Evolutionary conservation across 2,888 invertebrate genomes (phyloP).

Genomic region (Ormyrus nitidulus): DNA sequence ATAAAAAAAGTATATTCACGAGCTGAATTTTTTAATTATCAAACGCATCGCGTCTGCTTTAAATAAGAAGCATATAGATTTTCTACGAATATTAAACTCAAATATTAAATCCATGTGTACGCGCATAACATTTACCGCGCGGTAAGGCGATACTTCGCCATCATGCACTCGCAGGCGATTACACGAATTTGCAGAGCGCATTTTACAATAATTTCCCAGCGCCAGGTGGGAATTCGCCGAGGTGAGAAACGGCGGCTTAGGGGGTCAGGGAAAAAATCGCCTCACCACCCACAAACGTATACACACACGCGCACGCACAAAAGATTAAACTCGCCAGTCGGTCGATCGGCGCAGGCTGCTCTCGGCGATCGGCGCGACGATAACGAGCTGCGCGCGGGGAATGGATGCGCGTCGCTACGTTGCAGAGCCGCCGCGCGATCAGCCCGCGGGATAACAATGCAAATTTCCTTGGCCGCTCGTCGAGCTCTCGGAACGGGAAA

Average conservation of each 20-base stretch:
- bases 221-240: background rate
- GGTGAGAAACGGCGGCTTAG: background rate
- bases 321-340: background rate
- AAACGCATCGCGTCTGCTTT: too few relatives aligned
- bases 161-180: too few relatives aligned
- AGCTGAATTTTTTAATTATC: too few relatives aligned
- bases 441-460: slow-evolving; percentile 54
- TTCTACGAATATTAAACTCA: too few relatives aligned
- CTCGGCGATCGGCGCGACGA: slow-evolving; percentile 23
- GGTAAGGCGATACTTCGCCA: too few relatives aligned
- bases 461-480: slow-evolving; percentile 32
- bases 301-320: too few relatives aligned
- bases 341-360: background rate
- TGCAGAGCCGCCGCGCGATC: slow-evolving; percentile 54
- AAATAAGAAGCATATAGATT: too few relatives aligned
- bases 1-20: too few relatives aligned
- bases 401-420: slow-evolving; percentile 22
- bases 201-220: too few relatives aligned
- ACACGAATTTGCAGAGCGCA: too few relatives aligned
- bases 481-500: slow-evolving; percentile 27
- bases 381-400: slow-evolving; percentile 19
- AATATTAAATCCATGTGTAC: too few relatives aligned
- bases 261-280: background rate
- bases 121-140: too few relatives aligned
- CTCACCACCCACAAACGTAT: background rate